Percentiles rank a stretch among this genome's conserved stretches.
These are phyloP conservation scores for Pseudolaguvia tuberculata DNA, from an alignment of 2,113 vertebrate genomes.

Conservation along the genomic window DNA sequence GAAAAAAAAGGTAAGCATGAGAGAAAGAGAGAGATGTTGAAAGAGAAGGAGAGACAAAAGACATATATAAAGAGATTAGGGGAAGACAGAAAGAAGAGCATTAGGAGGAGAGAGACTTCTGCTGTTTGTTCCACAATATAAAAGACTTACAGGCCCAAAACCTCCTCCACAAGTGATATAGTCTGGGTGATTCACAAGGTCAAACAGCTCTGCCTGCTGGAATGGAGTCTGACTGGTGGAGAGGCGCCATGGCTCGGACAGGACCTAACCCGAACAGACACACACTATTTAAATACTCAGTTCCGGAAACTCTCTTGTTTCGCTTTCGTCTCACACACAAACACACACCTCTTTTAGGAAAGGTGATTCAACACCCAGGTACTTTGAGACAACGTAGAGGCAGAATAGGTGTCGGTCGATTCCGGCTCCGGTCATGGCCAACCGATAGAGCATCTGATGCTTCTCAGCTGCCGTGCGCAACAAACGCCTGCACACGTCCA, in stretches of 20 bases:
- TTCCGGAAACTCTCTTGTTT: neutral
- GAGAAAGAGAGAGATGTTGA: no score
- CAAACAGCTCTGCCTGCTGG: slow-evolving; percentile 81
- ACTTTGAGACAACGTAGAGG: slow-evolving; percentile 79
- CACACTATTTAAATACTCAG: neutral
- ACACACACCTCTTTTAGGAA: slow-evolving; percentile 73
- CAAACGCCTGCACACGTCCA: slow-evolving; percentile 69
- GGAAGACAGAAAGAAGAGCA: no score
- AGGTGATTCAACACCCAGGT: slow-evolving; percentile 73
- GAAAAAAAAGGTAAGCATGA: no score
- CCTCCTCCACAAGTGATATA: slow-evolving; percentile 84
- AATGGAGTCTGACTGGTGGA: slow-evolving; percentile 84
- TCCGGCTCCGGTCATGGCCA: slow-evolving; percentile 78
- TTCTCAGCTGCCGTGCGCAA: slow-evolving; percentile 72
- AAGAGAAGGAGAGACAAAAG: no score
- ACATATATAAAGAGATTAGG: no score
- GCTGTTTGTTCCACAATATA: neutral
- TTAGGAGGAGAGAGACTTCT: neutral
- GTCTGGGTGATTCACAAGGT: slow-evolving; percentile 77
- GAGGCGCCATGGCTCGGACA: slow-evolving; percentile 80
- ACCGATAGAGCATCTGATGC: slow-evolving; percentile 76
- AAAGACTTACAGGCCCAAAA: slow-evolving; percentile 82
- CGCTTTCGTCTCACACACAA: neutral
- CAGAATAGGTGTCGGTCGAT: slow-evolving; percentile 84
- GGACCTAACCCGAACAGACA: slow-evolving; percentile 64